Evolutionary conservation across 1,140 invertebrate species (phyloP).

Genomic region (Zaprionus lachaisei): DNA sequence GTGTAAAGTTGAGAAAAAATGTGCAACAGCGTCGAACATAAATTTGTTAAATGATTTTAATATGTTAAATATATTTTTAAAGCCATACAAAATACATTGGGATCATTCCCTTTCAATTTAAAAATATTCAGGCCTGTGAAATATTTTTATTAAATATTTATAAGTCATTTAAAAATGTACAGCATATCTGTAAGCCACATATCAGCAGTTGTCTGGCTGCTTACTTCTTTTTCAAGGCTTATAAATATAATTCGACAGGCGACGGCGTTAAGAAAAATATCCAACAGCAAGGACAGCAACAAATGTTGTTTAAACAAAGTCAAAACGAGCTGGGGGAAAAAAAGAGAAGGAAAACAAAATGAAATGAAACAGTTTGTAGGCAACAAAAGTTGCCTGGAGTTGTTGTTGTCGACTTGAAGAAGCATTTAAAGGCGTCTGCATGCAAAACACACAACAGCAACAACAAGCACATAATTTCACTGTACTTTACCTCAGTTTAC

Average conservation of each 20-base stretch:
- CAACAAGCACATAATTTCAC: constrained; percentile 72
- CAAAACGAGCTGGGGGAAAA: constrained; percentile 48
- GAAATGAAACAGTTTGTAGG: constrained; percentile 48
- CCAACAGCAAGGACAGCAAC: constrained; percentile 26
- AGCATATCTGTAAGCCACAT: background rate
- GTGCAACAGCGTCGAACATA: no score
- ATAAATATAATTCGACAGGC: constrained; percentile 76
- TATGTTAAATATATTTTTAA: no score
- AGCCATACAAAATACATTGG: no score
- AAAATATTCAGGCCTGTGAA: no score
- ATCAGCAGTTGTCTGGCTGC: constrained; percentile 1
- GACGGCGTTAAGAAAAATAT: constrained; percentile 56
- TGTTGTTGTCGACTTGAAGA: constrained; percentile 51
- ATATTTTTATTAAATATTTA: no score
- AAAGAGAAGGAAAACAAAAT: background rate
- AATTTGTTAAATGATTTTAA: background rate
- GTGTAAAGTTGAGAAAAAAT: no score
- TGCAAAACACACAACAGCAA: constrained; percentile 19
- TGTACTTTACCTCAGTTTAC: constrained; percentile 17
- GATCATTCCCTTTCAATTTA: no score
- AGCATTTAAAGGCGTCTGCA: constrained; percentile 41
- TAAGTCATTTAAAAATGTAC: no score
- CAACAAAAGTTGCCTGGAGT: constrained; percentile 44
- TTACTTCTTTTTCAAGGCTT: constrained; percentile 41
- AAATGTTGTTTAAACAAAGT: constrained; percentile 51